Conservation (phyloP, 1,140 invertebrate species). For the Amyelois transitella region DNA sequence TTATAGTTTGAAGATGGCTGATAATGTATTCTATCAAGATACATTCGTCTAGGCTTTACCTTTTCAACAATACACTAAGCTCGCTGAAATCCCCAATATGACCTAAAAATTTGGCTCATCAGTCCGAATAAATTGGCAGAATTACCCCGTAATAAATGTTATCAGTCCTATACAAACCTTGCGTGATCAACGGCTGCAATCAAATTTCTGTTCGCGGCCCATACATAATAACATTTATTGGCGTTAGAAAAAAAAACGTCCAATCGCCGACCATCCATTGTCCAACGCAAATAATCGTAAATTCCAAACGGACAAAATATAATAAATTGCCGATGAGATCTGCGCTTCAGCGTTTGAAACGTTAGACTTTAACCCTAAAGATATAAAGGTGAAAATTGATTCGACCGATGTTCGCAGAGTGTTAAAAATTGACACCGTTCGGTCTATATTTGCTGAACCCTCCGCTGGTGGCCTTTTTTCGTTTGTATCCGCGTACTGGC, state of each 20-base stretch:
- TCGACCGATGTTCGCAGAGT: not conserved
- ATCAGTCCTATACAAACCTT: not conserved
- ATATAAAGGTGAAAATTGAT: slow-evolving; percentile 25
- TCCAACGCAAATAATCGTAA: slow-evolving; percentile 70
- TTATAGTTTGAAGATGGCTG: too few species aligned
- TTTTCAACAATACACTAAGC: too few species aligned
- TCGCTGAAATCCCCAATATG: not conserved
- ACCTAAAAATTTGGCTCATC: not conserved
- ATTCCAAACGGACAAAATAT: slow-evolving; percentile 72
- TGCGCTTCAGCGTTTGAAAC: slow-evolving; percentile 37
- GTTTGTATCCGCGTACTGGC: slow-evolving; percentile 69
- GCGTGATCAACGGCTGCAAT: slow-evolving; percentile 1
- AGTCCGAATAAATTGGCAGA: not conserved
- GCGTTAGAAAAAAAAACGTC: slow-evolving; percentile 62
- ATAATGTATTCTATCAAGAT: too few species aligned
- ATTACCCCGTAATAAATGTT: not conserved
- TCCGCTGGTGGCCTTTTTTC: slow-evolving; percentile 71
- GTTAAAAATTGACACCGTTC: slow-evolving; percentile 24
- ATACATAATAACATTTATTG: slow-evolving; percentile 57
- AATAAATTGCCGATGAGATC: slow-evolving; percentile 74
- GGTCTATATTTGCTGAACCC: slow-evolving; percentile 70
- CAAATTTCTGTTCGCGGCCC: slow-evolving; percentile 3
- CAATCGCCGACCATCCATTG: slow-evolving; percentile 55
- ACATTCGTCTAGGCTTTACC: too few species aligned
- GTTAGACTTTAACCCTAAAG: slow-evolving; percentile 9